Percentiles rank a stretch among this genome's conserved stretches.
Evolutionary conservation across 2,113 vertebrate species (phyloP).

Genomic region (Corynorhinus townsendii): DNA sequence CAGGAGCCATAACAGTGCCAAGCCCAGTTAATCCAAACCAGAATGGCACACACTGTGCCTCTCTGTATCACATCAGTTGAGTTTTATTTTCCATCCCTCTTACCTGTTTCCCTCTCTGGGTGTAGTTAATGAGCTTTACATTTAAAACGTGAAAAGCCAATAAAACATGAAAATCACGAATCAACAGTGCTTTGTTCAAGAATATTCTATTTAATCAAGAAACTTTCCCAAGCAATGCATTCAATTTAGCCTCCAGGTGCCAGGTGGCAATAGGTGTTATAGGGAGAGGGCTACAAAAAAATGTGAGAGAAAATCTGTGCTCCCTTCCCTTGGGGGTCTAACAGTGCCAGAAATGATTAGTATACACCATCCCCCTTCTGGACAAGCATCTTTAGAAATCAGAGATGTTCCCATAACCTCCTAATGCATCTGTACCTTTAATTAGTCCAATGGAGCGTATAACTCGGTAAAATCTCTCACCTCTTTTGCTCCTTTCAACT

Average conservation of each 20-base stretch:
- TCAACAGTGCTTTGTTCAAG: slow-evolving; percentile 58
- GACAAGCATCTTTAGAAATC: slow-evolving; percentile 53
- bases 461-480: slow-evolving; percentile 55
- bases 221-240: slow-evolving; percentile 32
- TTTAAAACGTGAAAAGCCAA: slow-evolving; percentile 65
- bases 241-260: slow-evolving; percentile 31
- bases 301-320: background rate
- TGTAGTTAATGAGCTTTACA: slow-evolving; percentile 56
- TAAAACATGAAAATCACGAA: slow-evolving; percentile 63
- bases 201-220: slow-evolving; percentile 55
- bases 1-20: slow-evolving; percentile 12
- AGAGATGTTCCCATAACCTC: slow-evolving; percentile 39
- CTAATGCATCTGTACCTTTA: slow-evolving; percentile 56
- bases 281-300: background rate
- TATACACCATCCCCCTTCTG: background rate
- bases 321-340: background rate
- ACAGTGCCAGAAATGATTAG: background rate
- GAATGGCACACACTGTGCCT: background rate
- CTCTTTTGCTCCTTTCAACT: slow-evolving; percentile 62
- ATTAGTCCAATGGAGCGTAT: slow-evolving; percentile 55
- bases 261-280: background rate
- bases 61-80: slow-evolving; percentile 32
- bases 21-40: slow-evolving; percentile 46
- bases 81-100: slow-evolving; percentile 54
- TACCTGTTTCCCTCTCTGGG: slow-evolving; percentile 53